phyloP scores from a whole-genome alignment of 2,113 vertebrate species.

The Delphinus delphis region DNA sequence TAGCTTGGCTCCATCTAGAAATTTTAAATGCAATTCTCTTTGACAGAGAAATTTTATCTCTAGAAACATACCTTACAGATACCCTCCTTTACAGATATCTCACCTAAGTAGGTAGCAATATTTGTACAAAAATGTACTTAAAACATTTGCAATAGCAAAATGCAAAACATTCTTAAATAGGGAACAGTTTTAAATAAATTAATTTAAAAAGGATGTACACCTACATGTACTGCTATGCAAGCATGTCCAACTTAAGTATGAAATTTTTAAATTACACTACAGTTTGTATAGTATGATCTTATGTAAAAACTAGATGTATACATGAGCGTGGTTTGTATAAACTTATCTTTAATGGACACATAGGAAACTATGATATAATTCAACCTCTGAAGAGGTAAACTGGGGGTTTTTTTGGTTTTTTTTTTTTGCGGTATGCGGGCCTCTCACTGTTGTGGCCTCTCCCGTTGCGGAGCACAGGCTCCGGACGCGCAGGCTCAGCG shows the following conservation, averaged over 20 bases:
- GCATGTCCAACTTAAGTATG: not conserved
- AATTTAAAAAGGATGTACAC: not conserved
- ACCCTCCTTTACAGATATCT: not conserved
- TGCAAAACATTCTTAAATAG: not conserved
- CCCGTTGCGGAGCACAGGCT: no score
- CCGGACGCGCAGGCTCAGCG: no score
- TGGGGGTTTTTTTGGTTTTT: accelerated
- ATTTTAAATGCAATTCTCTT: constrained; percentile 20
- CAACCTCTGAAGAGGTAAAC: not conserved
- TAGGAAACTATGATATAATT: not conserved
- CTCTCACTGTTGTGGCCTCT: no score
- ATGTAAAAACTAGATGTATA: not conserved
- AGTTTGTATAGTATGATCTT: not conserved
- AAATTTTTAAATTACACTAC: not conserved
- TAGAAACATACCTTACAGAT: not conserved
- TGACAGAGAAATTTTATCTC: not conserved
- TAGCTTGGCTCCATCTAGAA: not conserved
- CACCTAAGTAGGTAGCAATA: not conserved
- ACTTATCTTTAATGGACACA: not conserved
- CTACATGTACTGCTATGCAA: not conserved
- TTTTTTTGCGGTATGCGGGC: no score
- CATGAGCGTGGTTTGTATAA: not conserved
- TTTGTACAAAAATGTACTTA: not conserved
- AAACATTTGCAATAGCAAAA: not conserved
- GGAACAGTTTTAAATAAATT: not conserved